Evolutionary conservation across 2,888 invertebrate genomes (phyloP).

Genomic region (Lathronympha strigana): DNA sequence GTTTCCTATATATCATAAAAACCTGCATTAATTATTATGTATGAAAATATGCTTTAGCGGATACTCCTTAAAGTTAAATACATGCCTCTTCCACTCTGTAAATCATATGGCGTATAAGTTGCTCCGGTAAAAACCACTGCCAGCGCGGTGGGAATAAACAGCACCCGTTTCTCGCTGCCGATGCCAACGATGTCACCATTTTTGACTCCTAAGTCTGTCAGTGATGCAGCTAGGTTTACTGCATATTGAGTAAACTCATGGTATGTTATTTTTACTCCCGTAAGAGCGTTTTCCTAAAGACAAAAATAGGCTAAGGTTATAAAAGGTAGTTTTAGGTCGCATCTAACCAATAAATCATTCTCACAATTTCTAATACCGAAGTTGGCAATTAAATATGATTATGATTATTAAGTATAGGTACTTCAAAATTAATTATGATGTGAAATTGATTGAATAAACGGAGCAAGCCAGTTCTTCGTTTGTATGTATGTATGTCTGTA

Average conservation of each 20-base stretch:
- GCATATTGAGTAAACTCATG: constrained; percentile 79
- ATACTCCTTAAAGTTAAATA: no score
- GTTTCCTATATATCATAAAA: no score
- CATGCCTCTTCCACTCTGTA: constrained; percentile 61
- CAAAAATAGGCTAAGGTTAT: background rate
- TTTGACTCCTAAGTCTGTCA: constrained; percentile 75
- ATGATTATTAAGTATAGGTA: no score
- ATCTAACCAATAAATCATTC: background rate
- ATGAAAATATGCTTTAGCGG: no score
- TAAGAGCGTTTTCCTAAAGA: constrained; percentile 80
- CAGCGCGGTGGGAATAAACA: constrained; percentile 79
- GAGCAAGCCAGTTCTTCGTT: no score
- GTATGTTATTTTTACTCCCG: constrained; percentile 80
- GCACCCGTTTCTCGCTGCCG: constrained; percentile 85
- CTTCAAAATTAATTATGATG: no score
- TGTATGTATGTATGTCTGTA: no score
- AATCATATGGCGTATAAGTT: constrained; percentile 62
- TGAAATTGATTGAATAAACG: no score
- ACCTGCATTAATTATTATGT: no score
- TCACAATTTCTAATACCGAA: no score
- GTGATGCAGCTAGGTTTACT: constrained; percentile 78
- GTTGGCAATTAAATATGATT: no score
- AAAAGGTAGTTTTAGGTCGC: background rate
- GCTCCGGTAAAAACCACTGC: constrained; percentile 77
- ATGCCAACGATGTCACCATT: constrained; percentile 82